These are phyloP conservation scores for Ailuropoda melanoleuca DNA, from an alignment of 2,113 vertebrate species.

Conservation along the genomic window DNA sequence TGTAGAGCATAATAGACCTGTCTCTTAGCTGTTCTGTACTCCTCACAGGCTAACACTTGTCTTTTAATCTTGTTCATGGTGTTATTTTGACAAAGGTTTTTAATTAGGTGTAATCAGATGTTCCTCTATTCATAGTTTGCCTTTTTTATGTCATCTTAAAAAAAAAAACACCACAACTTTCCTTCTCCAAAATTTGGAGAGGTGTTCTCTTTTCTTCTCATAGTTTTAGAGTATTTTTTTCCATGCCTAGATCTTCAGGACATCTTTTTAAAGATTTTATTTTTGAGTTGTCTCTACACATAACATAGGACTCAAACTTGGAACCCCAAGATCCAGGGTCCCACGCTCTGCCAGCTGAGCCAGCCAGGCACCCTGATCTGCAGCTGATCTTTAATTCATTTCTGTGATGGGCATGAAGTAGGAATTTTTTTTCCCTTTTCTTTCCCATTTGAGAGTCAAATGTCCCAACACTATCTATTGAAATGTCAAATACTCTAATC, in stretches of 20 bases:
- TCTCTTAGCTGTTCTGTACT: not conserved
- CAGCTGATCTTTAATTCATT: conserved; percentile 22
- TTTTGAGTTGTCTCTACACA: not conserved
- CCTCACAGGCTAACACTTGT: not conserved
- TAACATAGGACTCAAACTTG: not conserved
- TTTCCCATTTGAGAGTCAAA: conserved; percentile 8
- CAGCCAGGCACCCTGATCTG: not conserved
- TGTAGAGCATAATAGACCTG: not conserved
- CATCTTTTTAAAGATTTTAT: not conserved
- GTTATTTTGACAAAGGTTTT: conserved; percentile 30
- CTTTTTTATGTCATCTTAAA: not conserved
- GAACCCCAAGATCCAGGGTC: not conserved
- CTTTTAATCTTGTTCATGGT: conserved; percentile 42
- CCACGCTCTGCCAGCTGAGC: not conserved
- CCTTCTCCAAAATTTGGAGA: not conserved
- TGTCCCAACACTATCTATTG: not conserved
- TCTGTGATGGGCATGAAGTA: not conserved
- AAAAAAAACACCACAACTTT: not conserved
- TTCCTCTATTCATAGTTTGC: not conserved
- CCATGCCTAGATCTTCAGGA: not conserved
- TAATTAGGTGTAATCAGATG: conserved; percentile 48
- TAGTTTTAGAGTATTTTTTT: not conserved
- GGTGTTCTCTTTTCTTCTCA: not conserved
- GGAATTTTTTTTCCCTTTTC: not conserved
- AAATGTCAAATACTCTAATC: conserved; percentile 32